Conservation (phyloP, 2,113 vertebrate genomes). For the Circaetus cinerascens region DNA sequence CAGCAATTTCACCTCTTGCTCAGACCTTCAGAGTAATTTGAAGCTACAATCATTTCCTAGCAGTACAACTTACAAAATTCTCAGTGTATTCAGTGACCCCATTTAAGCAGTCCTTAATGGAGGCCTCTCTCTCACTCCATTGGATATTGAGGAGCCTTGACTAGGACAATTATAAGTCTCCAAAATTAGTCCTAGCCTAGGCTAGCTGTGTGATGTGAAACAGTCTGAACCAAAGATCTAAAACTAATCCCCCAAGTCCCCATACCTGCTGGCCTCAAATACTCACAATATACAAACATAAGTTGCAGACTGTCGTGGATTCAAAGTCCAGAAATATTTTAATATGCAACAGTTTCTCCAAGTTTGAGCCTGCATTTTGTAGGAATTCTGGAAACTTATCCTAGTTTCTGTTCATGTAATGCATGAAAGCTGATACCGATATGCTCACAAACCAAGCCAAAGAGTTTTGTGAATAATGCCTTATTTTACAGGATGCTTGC, state of each 20-base stretch:
- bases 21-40: neutral
- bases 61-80: neutral
- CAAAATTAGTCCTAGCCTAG: neutral
- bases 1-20: neutral
- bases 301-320: neutral
- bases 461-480: neutral
- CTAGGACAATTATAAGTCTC: neutral
- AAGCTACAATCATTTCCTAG: neutral
- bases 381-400: neutral
- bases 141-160: neutral
- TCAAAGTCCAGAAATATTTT: neutral
- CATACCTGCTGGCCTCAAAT: neutral
- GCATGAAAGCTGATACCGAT: neutral
- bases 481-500: neutral
- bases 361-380: neutral
- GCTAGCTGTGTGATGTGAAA: neutral
- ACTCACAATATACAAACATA: neutral
- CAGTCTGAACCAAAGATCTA: neutral
- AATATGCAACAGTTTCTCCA: neutral
- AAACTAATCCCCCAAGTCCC: neutral
- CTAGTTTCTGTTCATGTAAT: neutral
- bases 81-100: neutral
- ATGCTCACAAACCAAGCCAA: neutral
- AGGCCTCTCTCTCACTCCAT: neutral
- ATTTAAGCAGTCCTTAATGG: neutral